These are phyloP conservation scores for Rhabdomys pumilio DNA, from an alignment of 2,797 vertebrate genomes.

Conservation along the genomic window DNA sequence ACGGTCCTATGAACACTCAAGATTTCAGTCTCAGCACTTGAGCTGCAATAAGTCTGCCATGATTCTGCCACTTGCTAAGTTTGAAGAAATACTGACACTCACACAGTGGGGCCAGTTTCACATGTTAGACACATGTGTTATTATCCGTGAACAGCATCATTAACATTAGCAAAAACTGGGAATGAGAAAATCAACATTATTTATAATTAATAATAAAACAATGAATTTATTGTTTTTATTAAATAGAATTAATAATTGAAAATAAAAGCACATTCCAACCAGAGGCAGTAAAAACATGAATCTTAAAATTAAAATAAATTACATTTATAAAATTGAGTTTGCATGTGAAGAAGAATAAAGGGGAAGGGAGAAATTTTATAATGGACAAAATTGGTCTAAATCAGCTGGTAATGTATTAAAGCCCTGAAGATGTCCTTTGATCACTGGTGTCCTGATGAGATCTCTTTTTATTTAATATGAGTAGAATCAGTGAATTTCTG, in stretches of 20 bases:
- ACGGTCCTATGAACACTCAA: not conserved
- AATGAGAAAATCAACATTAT: not conserved
- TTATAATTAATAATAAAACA: conserved; percentile 24
- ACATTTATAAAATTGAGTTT: conserved; percentile 11
- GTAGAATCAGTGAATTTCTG: not conserved
- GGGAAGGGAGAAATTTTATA: not conserved
- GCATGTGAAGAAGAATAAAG: not conserved
- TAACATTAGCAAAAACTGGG: not conserved
- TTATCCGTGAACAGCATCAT: not conserved
- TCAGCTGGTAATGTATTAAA: not conserved
- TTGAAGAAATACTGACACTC: not conserved
- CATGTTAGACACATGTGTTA: not conserved
- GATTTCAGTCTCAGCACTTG: not conserved
- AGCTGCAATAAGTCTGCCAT: not conserved
- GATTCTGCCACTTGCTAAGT: not conserved
- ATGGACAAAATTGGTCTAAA: conserved; percentile 13
- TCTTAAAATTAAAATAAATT: conserved; percentile 45
- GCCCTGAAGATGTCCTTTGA: not conserved
- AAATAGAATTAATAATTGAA: conserved; percentile 1
- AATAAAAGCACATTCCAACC: conserved; percentile 54
- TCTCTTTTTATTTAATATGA: not conserved
- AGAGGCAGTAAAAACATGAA: not conserved
- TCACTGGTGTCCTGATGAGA: not conserved
- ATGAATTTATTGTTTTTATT: not conserved
- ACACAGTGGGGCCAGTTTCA: not conserved